Evolutionary conservation across 2,113 vertebrate genomes (phyloP), one percentile per base, ranked within the genome.

Genomic region (Andinoacara biseriatus): DNA sequence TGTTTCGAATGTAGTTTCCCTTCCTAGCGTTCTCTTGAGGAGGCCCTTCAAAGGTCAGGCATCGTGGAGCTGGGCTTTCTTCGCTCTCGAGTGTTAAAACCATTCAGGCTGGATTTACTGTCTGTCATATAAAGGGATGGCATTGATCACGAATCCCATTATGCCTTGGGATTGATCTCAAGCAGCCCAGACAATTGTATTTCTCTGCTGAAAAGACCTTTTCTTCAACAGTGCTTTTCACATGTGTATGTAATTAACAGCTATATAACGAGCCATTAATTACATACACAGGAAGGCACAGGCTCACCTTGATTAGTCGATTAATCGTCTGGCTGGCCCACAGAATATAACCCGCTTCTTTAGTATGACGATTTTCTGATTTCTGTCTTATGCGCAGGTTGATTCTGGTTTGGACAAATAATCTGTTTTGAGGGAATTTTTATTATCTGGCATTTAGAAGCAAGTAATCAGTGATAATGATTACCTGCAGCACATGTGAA

Each of bases 71-170:
- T 29, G 59, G 76, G 69, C 69, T 57, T 74, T 52, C 78, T 83
- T 49, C 72, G 65, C 78, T 81, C 57, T 22, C 35, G 35, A 81
- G 63, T 58, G 59, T 60, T 62, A 11, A 56, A 78, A 74, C 35
- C 80, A 15, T 69, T 86, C 40, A 77, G 58, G 22, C 9, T 26
- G 74, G 85, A 80, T 84, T 80, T 83, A 22, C 85, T 49, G 72
- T 56, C 77, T 58, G n/a, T 80, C 87, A 72, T 77, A 72, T 81
- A 78, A 81, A 87, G 76, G 58, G 78, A 88, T 33, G 65, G 65
- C 85, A 83, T 82, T 86, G 82, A 85, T 92, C 85, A 80, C 13
- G 46, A 79, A 92, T 88, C 69, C 67, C 67, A 84, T 92, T 78
- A 77, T 63, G 60, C 38, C 38, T 15, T 7, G 11, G 13, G 56